Conservation (phyloP, 2,797 vertebrate species). For the Catostomus latipinnis region DNA sequence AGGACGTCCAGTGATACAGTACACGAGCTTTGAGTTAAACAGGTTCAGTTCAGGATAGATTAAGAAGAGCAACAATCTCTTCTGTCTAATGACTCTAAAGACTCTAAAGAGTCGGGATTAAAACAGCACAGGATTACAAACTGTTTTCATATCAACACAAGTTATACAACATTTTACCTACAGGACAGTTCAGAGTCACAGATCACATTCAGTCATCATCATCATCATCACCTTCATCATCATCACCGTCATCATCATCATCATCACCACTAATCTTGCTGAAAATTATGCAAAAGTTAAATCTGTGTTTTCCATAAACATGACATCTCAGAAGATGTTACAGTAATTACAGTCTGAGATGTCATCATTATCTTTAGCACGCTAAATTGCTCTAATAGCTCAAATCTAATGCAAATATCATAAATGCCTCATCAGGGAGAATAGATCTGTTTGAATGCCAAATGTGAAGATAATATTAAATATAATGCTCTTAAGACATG, state of each 20-base stretch:
- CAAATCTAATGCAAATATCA: too few species aligned
- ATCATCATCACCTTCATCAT: too few species aligned
- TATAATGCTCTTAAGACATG: too few species aligned
- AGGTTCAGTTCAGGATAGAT: constrained; percentile 1
- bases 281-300: background rate
- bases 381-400: too few species aligned
- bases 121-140: constrained; percentile 15
- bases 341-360: too few species aligned
- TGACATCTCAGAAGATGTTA: background rate
- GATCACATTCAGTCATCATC: background rate
- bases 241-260: too few species aligned
- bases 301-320: background rate
- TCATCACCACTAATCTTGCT: background rate
- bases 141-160: background rate
- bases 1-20: background rate
- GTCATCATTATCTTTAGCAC: too few species aligned
- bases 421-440: too few species aligned
- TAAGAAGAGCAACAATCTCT: background rate
- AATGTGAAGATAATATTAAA: too few species aligned
- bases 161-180: constrained; percentile 37
- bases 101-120: background rate
- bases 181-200: background rate
- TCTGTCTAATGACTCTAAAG: background rate
- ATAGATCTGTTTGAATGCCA: constrained; percentile 8
- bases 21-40: background rate